Evolutionary conservation across 2,113 vertebrate species (phyloP).

Genomic region (Rhabdornis inornatus): DNA sequence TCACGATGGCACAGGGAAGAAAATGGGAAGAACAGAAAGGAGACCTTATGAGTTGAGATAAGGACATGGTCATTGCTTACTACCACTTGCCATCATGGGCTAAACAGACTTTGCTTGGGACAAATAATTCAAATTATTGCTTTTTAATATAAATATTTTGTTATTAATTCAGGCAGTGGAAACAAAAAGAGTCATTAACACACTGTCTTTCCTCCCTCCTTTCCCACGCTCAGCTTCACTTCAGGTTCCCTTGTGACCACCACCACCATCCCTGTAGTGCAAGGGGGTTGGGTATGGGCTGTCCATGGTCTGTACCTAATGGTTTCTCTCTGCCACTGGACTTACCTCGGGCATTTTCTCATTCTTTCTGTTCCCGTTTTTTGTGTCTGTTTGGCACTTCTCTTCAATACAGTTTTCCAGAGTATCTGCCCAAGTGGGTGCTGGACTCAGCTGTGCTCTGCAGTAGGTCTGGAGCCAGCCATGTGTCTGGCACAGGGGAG

Average conservation of each 20-base stretch:
- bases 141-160: background rate
- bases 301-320: background rate
- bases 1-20: background rate
- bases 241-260: background rate
- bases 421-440: background rate
- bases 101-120: background rate
- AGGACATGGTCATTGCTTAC: background rate
- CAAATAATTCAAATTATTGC: background rate
- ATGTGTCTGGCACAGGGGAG: fast-evolving
- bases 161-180: background rate
- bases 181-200: background rate
- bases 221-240: background rate
- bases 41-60: background rate
- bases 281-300: background rate
- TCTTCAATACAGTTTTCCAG: background rate
- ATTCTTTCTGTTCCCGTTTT: background rate
- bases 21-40: background rate
- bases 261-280: background rate
- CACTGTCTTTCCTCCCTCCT: background rate
- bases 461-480: background rate
- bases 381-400: background rate
- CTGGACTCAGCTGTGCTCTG: background rate
- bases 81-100: background rate
- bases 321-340: background rate
- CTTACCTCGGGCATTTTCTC: background rate